These are phyloP conservation scores for Oasisia sp. DNA, from an alignment of 2,888 invertebrate genomes.

Conservation along the genomic window DNA sequence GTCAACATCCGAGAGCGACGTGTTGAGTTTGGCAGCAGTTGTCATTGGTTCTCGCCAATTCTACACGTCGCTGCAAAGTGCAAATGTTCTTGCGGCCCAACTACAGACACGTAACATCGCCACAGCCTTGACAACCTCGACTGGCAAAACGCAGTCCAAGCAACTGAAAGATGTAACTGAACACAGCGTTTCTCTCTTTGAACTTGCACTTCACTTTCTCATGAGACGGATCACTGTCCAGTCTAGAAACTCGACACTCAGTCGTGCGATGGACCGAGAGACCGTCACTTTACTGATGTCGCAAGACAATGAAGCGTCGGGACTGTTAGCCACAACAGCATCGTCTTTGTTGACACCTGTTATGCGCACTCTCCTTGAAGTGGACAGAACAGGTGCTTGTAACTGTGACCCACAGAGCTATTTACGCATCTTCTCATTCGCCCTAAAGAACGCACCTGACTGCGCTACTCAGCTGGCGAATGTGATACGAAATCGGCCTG, in stretches of 20 bases:
- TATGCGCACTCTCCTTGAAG: background rate
- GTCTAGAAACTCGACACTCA: background rate
- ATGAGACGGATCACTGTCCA: background rate
- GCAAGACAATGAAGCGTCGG: background rate
- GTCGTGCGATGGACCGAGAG: background rate
- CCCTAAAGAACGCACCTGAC: background rate
- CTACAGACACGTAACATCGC: background rate
- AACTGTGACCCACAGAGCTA: background rate
- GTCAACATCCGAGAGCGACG: background rate
- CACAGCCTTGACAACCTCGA: background rate
- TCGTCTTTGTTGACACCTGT: background rate
- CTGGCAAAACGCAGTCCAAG: background rate
- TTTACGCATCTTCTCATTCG: background rate
- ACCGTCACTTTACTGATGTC: background rate
- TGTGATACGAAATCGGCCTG: background rate
- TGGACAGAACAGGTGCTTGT: background rate
- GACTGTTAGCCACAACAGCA: background rate
- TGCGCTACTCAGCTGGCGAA: background rate
- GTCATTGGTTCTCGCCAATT: background rate
- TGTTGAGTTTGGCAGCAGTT: background rate
- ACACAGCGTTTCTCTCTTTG: background rate
- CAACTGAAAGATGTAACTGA: background rate
- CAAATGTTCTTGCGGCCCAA: background rate
- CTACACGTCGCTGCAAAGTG: background rate
- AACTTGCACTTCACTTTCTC: slow-evolving; percentile 1